Conservation (phyloP, 1,140 invertebrate genomes). For the Diuraphis noxia region DNA sequence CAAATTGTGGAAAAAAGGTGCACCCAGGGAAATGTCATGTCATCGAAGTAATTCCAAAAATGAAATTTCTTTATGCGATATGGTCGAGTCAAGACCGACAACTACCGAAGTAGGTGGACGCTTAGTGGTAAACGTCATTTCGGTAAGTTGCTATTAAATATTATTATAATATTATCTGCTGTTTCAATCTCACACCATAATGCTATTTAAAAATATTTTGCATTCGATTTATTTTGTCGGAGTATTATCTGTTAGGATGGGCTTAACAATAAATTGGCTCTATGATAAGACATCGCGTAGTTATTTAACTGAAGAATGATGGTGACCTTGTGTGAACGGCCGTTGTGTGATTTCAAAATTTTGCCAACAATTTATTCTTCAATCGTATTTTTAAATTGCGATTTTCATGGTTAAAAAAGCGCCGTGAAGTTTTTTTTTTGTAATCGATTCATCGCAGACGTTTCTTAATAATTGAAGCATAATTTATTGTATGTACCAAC, state of each 20-base stretch:
- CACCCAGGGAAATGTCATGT: not conserved
- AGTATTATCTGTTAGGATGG: not conserved
- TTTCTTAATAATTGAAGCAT: too few relatives aligned
- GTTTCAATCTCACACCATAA: not conserved
- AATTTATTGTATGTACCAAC: too few relatives aligned
- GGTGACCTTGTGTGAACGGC: rapidly evolving
- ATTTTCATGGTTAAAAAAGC: too few relatives aligned
- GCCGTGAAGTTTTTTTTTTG: too few relatives aligned
- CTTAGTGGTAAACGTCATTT: not conserved
- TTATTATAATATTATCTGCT: not conserved
- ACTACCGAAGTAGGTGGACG: not conserved
- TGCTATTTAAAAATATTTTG: not conserved
- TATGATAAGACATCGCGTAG: not conserved
- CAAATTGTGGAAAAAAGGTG: not conserved
- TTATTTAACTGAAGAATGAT: not conserved
- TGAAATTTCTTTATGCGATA: not conserved
- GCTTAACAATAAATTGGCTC: not conserved
- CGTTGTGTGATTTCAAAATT: not conserved
- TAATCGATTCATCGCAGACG: too few relatives aligned
- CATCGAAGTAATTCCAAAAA: not conserved
- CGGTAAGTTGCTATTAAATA: not conserved
- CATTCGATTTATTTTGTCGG: not conserved
- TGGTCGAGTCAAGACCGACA: not conserved
- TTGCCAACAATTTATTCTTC: too few relatives aligned
- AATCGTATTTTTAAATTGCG: too few relatives aligned